Evolutionary conservation across 2,797 vertebrate species (phyloP).

Genomic region (Epinephelus coioides): DNA sequence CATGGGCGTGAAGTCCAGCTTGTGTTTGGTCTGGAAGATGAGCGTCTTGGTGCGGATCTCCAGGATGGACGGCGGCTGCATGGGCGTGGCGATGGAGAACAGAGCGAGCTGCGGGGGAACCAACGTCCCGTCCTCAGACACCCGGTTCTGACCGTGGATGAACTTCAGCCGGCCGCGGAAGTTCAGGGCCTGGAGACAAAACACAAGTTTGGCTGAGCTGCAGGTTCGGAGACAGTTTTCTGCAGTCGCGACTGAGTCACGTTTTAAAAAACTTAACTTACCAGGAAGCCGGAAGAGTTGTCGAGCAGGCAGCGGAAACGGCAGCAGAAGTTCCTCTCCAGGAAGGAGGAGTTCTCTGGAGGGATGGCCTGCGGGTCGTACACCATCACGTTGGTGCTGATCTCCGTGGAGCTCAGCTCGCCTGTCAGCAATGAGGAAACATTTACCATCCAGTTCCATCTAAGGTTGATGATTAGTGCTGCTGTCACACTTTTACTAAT

Average conservation of each 20-base stretch:
- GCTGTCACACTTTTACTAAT: no score
- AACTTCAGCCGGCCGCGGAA: constrained; percentile 87
- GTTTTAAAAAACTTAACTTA: constrained; percentile 51
- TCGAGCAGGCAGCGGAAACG: constrained; percentile 90
- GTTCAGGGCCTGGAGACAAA: constrained; percentile 83
- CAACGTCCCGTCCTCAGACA: constrained; percentile 66
- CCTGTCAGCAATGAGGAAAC: constrained; percentile 30
- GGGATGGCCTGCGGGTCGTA: constrained; percentile 73
- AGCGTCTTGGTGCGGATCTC: constrained; percentile 87
- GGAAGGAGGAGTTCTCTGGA: constrained; percentile 79
- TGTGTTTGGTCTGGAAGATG: constrained; percentile 91
- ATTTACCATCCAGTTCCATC: neutral
- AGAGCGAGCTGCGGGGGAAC: constrained; percentile 84
- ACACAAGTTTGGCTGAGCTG: no score
- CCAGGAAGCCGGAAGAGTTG: constrained; percentile 91
- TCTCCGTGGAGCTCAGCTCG: constrained; percentile 70
- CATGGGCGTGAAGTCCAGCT: constrained; percentile 89
- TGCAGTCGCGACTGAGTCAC: no score
- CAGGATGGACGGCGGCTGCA: constrained; percentile 87
- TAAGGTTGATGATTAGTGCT: neutral
- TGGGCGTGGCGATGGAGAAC: constrained; percentile 85
- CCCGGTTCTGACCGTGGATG: constrained; percentile 82
- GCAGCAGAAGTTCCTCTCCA: constrained; percentile 90
- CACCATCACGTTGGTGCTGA: constrained; percentile 74
- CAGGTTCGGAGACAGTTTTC: no score